Evolutionary conservation across 2,888 invertebrate genomes (phyloP).

Genomic region (Agrilus mali): DNA sequence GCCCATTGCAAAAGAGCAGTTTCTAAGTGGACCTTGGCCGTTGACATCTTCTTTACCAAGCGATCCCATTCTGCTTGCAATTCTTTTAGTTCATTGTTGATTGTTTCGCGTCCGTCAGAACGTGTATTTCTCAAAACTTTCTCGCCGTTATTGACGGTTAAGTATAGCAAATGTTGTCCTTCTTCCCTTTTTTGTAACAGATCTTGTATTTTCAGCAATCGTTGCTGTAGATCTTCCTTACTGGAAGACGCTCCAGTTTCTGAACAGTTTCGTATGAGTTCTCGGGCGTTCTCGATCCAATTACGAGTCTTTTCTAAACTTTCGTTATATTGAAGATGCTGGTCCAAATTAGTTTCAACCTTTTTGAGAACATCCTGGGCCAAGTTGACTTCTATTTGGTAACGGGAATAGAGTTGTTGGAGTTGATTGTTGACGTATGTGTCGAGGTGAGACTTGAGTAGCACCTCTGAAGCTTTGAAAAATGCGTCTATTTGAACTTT

Average conservation of each 20-base stretch:
- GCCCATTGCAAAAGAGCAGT: slow-evolving; percentile 90
- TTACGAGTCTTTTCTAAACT: slow-evolving; percentile 63
- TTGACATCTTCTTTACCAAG: slow-evolving; percentile 80
- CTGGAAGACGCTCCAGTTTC: slow-evolving; percentile 67
- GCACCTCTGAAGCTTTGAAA: slow-evolving; percentile 62
- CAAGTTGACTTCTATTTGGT: slow-evolving; percentile 78
- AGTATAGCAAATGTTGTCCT: slow-evolving; percentile 75
- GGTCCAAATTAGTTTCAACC: slow-evolving; percentile 76
- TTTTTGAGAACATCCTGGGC: slow-evolving; percentile 84
- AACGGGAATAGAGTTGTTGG: slow-evolving; percentile 73
- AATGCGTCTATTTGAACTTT: slow-evolving; percentile 73
- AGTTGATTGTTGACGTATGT: slow-evolving; percentile 80
- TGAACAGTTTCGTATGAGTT: slow-evolving; percentile 66
- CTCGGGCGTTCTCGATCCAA: slow-evolving; percentile 82
- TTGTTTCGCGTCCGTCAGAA: slow-evolving; percentile 78
- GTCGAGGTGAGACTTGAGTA: slow-evolving; percentile 73
- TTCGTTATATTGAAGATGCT: slow-evolving; percentile 69
- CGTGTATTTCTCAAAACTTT: slow-evolving; percentile 78
- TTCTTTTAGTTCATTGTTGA: slow-evolving; percentile 77
- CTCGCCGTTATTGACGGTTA: slow-evolving; percentile 80
- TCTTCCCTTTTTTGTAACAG: slow-evolving; percentile 70
- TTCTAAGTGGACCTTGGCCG: slow-evolving; percentile 82
- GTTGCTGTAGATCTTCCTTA: slow-evolving; percentile 70
- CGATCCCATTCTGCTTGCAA: slow-evolving; percentile 88
- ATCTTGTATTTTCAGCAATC: slow-evolving; percentile 68